phyloP scores from a whole-genome alignment of 2,888 invertebrate species.

The Zygogramma bicolorata region DNA sequence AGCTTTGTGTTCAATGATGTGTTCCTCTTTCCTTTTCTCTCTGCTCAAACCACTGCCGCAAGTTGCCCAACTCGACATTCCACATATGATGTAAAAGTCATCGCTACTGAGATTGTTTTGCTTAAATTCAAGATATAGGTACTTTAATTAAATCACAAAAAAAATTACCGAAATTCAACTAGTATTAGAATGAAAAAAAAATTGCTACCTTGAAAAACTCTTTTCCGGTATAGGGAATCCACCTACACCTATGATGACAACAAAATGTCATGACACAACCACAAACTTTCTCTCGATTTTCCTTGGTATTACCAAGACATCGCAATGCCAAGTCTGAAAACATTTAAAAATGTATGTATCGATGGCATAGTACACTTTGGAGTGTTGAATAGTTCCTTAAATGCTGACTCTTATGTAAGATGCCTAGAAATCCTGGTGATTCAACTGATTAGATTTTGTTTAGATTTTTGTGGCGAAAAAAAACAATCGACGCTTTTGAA shows the following conservation, averaged over 20 bases:
- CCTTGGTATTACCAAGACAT: conserved; percentile 71
- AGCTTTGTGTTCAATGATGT: conserved; percentile 24
- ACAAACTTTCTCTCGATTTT: conserved; percentile 62
- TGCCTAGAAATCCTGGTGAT: too few relatives aligned
- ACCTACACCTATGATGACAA: conserved; percentile 90
- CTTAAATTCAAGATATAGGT: conserved; percentile 61
- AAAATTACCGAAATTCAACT: background rate
- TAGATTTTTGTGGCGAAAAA: too few relatives aligned
- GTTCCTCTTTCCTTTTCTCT: conserved; percentile 56
- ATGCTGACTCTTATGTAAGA: too few relatives aligned
- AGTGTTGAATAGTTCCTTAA: too few relatives aligned
- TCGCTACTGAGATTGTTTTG: conserved; percentile 70
- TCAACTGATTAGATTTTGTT: too few relatives aligned
- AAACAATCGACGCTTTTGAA: too few relatives aligned
- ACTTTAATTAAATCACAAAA: too few relatives aligned
- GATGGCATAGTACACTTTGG: too few relatives aligned
- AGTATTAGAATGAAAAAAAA: too few relatives aligned
- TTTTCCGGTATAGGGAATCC: conserved; percentile 78
- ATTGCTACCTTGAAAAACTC: conserved; percentile 71
- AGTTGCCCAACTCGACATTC: conserved; percentile 91
- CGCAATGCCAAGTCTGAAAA: conserved; percentile 78
- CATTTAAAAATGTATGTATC: too few relatives aligned
- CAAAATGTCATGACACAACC: conserved; percentile 86
- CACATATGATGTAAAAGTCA: conserved; percentile 82
- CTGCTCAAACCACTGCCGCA: conserved; percentile 79